phyloP scores from a whole-genome alignment of 2,797 vertebrate species.

The Apogon hyalosoma region DNA sequence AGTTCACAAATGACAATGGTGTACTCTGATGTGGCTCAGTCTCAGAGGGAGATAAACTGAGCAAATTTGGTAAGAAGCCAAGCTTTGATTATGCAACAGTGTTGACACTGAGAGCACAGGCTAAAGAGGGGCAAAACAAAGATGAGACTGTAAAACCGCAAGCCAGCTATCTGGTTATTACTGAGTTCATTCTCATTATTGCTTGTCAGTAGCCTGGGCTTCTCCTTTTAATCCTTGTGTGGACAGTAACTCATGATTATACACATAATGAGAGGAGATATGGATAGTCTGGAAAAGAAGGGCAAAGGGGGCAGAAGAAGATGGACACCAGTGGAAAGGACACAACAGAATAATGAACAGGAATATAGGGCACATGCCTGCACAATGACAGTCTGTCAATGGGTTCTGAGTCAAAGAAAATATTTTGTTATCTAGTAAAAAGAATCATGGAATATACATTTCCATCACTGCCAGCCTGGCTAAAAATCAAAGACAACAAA shows the following conservation, averaged over 20 bases:
- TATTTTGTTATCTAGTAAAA: too few relatives aligned
- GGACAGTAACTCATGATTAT: slow-evolving; percentile 52
- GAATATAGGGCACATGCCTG: slow-evolving; percentile 1
- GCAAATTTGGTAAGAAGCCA: slow-evolving; percentile 7
- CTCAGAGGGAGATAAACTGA: slow-evolving; percentile 14
- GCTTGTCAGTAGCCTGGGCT: slow-evolving; percentile 45
- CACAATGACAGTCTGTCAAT: background rate
- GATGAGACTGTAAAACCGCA: slow-evolving; percentile 33
- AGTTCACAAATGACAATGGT: background rate
- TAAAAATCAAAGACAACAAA: too few relatives aligned
- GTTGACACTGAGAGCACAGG: slow-evolving; percentile 39
- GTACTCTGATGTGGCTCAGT: background rate
- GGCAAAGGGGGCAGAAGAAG: slow-evolving; percentile 10
- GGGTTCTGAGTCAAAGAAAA: too few relatives aligned
- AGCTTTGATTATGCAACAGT: slow-evolving; percentile 25
- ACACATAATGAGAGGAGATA: slow-evolving; percentile 48
- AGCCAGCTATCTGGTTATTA: slow-evolving; percentile 44
- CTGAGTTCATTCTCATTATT: slow-evolving; percentile 55
- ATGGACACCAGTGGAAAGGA: slow-evolving; percentile 21
- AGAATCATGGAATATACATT: too few relatives aligned
- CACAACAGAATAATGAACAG: slow-evolving; percentile 11
- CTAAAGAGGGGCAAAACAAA: slow-evolving; percentile 48
- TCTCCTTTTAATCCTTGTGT: slow-evolving; percentile 52
- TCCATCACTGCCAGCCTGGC: too few relatives aligned
- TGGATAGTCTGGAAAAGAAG: slow-evolving; percentile 25